A percentile compares a stretch with the other conserved stretches of the same genome.
Conservation (phyloP, 2,888 invertebrate genomes). For the Elysia crispata region DNA sequence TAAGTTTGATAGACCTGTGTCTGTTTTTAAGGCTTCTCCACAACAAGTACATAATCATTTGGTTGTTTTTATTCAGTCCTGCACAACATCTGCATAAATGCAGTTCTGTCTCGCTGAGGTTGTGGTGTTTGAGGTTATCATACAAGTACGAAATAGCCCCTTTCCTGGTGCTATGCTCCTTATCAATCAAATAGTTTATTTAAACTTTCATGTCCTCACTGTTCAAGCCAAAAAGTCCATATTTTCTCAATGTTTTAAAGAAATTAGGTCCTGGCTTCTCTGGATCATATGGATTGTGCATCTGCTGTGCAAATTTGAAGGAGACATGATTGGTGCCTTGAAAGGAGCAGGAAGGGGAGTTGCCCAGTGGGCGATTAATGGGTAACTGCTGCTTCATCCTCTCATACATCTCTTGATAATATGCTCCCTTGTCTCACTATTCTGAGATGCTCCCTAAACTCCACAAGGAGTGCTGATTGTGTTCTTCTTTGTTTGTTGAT, state of each 20-base stretch:
- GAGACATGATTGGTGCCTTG: background rate
- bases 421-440: background rate
- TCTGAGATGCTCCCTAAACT: no score
- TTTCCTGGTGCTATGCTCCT: slow-evolving; percentile 37
- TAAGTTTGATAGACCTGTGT: slow-evolving; percentile 18
- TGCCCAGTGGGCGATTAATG: background rate
- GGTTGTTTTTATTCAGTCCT: slow-evolving; percentile 41
- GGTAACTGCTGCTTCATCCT: background rate
- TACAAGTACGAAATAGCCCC: slow-evolving; percentile 40
- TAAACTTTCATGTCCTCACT: background rate
- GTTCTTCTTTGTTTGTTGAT: no score
- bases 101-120: slow-evolving; percentile 25
- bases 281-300: slow-evolving; percentile 52
- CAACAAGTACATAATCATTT: slow-evolving; percentile 31
- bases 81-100: slow-evolving; percentile 30
- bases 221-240: slow-evolving; percentile 32
- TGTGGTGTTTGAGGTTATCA: slow-evolving; percentile 42
- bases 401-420: background rate
- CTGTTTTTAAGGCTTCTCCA: slow-evolving; percentile 39
- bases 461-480: no score
- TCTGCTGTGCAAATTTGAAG: slow-evolving; percentile 51
- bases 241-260: slow-evolving; percentile 44
- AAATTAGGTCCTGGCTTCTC: slow-evolving; percentile 55
- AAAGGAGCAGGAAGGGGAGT: background rate
- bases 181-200: slow-evolving; percentile 22